Conservation (phyloP, 2,888 invertebrate species). For the Clivina fossor region DNA sequence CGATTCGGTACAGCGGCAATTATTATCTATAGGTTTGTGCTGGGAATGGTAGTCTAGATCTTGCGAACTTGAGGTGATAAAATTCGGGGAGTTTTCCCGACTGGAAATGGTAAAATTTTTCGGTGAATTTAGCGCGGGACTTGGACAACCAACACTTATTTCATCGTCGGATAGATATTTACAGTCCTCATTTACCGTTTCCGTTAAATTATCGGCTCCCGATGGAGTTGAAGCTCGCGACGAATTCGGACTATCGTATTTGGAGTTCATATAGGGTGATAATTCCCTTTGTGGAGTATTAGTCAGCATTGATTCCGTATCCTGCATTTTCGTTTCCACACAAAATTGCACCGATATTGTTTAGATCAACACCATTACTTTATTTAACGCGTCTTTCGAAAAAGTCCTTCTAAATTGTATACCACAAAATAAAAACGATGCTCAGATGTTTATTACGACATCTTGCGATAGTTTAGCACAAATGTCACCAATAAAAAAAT, state of each 20-base stretch:
- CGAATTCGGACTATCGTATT: slow-evolving; percentile 51
- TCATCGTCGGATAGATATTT: slow-evolving; percentile 64
- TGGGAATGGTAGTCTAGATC: slow-evolving; percentile 38
- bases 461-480: background rate
- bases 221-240: slow-evolving; percentile 55
- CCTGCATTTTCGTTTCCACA: slow-evolving; percentile 53
- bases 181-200: slow-evolving; percentile 51
- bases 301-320: slow-evolving; percentile 48
- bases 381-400: too few species aligned
- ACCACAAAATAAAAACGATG: background rate
- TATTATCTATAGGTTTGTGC: slow-evolving; percentile 42
- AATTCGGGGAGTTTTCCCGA: slow-evolving; percentile 36
- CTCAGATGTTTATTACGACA: background rate
- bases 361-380: too few species aligned
- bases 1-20: slow-evolving; percentile 46
- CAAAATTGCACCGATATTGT: too few species aligned
- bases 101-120: slow-evolving; percentile 40
- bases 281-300: slow-evolving; percentile 46
- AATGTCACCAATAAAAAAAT: background rate
- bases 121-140: slow-evolving; percentile 54
- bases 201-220: slow-evolving; percentile 54
- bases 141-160: slow-evolving; percentile 78
- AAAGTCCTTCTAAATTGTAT: too few species aligned
- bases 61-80: slow-evolving; percentile 33
- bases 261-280: slow-evolving; percentile 47